These are phyloP conservation scores for Zaprionus kolodkinae DNA, from an alignment of 1,140 invertebrate genomes.

Conservation along the genomic window DNA sequence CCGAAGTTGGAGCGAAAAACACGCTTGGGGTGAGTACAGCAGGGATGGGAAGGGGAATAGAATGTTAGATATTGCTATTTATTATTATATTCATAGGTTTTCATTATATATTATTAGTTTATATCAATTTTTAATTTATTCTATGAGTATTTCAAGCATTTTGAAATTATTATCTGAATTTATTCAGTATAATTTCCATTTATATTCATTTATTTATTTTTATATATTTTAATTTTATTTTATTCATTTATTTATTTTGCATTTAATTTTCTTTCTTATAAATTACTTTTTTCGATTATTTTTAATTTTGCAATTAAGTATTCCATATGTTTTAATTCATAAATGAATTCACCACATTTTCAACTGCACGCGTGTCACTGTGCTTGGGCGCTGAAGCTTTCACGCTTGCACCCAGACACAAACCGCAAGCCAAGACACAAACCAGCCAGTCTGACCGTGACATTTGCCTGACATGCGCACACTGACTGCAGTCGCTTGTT, in stretches of 20 bases:
- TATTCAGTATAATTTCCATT: too few species aligned
- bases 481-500: conserved; percentile 5
- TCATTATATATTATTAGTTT: too few species aligned
- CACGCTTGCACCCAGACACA: conserved; percentile 19
- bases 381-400: conserved; percentile 4
- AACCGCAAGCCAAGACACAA: conserved; percentile 44
- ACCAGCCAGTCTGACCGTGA: conserved; percentile 11
- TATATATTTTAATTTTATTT: neutral
- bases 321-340: too few species aligned
- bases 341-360: neutral
- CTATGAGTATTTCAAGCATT: too few species aligned
- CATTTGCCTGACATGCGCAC: conserved; percentile 50
- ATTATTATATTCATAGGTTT: too few species aligned
- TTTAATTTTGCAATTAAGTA: neutral
- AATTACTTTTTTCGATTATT: neutral
- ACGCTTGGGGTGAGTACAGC: conserved; percentile 57
- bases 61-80: neutral
- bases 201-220: too few species aligned
- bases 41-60: neutral
- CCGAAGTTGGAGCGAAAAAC: conserved; percentile 61
- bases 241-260: neutral
- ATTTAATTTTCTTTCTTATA: neutral
- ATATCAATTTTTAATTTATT: neutral
- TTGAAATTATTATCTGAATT: too few species aligned
- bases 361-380: conserved; percentile 30